A percentile compares a stretch with the other conserved stretches of the same genome.
Conservation (phyloP, 1,140 invertebrate species). For the Pseudachorutes palmiensis region DNA sequence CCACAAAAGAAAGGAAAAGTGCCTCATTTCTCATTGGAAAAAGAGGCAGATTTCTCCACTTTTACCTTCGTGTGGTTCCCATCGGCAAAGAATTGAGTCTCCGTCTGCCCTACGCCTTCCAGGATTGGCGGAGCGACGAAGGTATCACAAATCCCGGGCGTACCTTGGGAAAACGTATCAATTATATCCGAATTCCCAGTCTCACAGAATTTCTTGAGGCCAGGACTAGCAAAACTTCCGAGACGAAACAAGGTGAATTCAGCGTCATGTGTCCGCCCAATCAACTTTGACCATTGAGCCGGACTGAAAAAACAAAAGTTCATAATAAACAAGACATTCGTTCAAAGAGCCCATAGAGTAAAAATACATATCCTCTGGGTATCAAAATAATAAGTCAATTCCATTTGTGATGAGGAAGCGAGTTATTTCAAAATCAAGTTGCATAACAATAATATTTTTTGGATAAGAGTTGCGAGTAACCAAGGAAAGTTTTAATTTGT, state of each 20-base stretch:
- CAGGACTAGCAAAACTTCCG: conserved; percentile 41
- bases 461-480: too few relatives aligned
- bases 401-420: too few relatives aligned
- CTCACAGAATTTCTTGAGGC: conserved; percentile 47
- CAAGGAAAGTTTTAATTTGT: too few relatives aligned
- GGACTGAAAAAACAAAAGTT: too few relatives aligned
- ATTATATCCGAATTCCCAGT: conserved; percentile 42
- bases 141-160: conserved; percentile 44
- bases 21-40: background rate
- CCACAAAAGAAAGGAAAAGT: background rate
- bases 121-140: conserved; percentile 45
- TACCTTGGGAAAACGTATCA: conserved; percentile 44
- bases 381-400: too few relatives aligned
- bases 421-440: too few relatives aligned
- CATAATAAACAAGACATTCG: too few relatives aligned
- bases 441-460: too few relatives aligned
- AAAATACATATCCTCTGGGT: too few relatives aligned
- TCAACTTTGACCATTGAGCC: conserved; percentile 50
- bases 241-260: conserved; percentile 44
- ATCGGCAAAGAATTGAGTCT: conserved; percentile 46
- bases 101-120: conserved; percentile 44
- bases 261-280: conserved; percentile 46
- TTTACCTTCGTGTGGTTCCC: conserved; percentile 46
- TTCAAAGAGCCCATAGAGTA: too few relatives aligned
- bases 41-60: too few relatives aligned